phyloP scores from a whole-genome alignment of 92 coral and sea anemone species.

The Chrysogorgia sp. region DNA sequence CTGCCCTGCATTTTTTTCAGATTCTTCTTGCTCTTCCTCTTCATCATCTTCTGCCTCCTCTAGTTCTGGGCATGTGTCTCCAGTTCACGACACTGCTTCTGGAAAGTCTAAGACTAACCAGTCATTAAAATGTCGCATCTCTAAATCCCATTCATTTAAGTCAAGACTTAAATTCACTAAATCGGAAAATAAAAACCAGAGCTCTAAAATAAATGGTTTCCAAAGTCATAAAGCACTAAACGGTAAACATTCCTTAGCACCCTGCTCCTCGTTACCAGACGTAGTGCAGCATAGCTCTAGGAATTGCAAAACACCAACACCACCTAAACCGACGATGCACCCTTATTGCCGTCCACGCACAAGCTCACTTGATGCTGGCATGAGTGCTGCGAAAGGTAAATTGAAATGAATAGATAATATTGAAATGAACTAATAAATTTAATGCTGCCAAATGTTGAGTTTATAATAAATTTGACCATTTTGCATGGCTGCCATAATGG shows the following conservation, averaged over 20 bases:
- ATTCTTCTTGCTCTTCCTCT: slow-evolving; percentile 13
- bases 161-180: slow-evolving; percentile 48
- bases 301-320: slow-evolving; percentile 43
- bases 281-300: slow-evolving; percentile 28
- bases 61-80: slow-evolving; percentile 36
- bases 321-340: slow-evolving; percentile 32
- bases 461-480: not conserved
- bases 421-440: not conserved
- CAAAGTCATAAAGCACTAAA: slow-evolving; percentile 28
- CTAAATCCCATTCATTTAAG: slow-evolving; percentile 44
- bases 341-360: slow-evolving; percentile 46
- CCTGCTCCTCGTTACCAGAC: slow-evolving; percentile 35
- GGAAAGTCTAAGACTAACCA: slow-evolving; percentile 7
- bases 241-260: slow-evolving; percentile 38
- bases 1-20: slow-evolving; percentile 17
- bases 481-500: not conserved
- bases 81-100: slow-evolving; percentile 33
- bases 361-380: slow-evolving; percentile 44
- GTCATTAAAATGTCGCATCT: slow-evolving; percentile 5
- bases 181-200: slow-evolving; percentile 26
- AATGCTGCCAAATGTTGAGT: not conserved
- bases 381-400: slow-evolving; percentile 43
- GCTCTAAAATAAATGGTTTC: not conserved
- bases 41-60: slow-evolving; percentile 35
- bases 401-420: not conserved